Conservation (phyloP, 2,113 vertebrate species). For the Eupsittula cactorum region DNA sequence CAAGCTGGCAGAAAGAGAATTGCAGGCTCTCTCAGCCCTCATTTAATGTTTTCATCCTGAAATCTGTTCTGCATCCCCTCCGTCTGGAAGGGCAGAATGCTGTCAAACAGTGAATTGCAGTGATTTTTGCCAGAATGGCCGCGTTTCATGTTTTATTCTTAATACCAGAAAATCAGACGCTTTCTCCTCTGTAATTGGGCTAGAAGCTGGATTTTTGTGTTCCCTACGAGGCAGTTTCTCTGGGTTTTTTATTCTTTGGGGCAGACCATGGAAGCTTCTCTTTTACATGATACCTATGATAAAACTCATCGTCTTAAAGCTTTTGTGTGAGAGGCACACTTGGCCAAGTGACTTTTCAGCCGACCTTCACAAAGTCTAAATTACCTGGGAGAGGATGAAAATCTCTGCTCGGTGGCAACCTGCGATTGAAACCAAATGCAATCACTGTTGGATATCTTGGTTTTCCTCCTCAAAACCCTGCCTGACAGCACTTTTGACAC, state of each 20-base stretch:
- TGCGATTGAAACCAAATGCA: not conserved
- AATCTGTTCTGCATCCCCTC: not conserved
- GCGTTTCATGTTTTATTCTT: not conserved
- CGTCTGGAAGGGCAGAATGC: not conserved
- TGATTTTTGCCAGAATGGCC: not conserved
- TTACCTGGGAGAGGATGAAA: not conserved
- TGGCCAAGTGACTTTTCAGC: accelerated
- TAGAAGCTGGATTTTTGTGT: not conserved
- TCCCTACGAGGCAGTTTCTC: not conserved
- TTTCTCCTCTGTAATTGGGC: not conserved
- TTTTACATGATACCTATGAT: accelerated
- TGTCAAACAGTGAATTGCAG: not conserved
- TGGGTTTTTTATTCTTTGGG: not conserved
- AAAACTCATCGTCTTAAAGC: accelerated
- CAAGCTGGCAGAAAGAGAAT: not conserved
- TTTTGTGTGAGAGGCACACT: not conserved
- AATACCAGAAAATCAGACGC: not conserved
- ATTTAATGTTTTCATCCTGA: not conserved
- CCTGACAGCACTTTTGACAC: not conserved
- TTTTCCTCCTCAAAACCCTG: not conserved
- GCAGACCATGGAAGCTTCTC: not conserved
- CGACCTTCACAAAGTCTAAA: not conserved
- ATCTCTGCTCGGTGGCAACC: not conserved
- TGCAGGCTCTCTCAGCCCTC: not conserved
- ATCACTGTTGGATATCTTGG: not conserved